Evolutionary conservation across 2,888 invertebrate species (phyloP).

Genomic region (Sympetrum striolatum): DNA sequence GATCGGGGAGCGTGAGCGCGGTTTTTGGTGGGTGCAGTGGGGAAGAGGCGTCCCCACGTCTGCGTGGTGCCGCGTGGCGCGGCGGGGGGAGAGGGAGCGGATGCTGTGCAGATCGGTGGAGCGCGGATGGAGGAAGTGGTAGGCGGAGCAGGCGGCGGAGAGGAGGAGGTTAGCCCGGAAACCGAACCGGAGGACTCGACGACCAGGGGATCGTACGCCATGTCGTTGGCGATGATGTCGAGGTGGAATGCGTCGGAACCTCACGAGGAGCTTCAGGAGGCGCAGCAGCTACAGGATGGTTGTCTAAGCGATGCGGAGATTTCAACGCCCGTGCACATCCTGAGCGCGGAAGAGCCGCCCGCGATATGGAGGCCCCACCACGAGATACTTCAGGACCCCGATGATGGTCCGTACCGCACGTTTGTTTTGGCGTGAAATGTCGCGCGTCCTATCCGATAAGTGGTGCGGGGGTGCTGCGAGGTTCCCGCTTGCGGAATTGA

Average conservation of each 20-base stretch:
- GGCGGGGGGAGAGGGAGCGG: background rate
- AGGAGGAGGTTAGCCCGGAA: background rate
- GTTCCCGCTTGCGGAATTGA: too few relatives aligned
- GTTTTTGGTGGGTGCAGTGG: background rate
- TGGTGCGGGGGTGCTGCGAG: too few relatives aligned
- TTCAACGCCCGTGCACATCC: background rate
- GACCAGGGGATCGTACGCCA: background rate
- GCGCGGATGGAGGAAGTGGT: background rate
- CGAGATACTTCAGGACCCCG: conserved; percentile 19
- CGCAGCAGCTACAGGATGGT: background rate
- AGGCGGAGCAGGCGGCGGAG: background rate
- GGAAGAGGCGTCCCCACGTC: background rate
- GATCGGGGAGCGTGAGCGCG: too few relatives aligned
- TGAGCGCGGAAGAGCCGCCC: background rate
- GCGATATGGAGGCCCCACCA: conserved; percentile 22
- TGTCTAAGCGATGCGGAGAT: background rate
- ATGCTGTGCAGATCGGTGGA: background rate
- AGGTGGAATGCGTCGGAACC: background rate
- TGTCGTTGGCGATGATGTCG: background rate
- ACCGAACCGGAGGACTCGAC: background rate
- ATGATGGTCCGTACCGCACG: background rate
- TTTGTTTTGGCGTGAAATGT: background rate
- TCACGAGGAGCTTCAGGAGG: background rate
- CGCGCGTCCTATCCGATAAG: too few relatives aligned
- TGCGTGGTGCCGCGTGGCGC: background rate